Evolutionary conservation across 30 jellyfish, hydroid and myxozoan genomes (phyloP), one percentile per base, ranked within the genome.

Genomic region (Turritopsis rubra): DNA sequence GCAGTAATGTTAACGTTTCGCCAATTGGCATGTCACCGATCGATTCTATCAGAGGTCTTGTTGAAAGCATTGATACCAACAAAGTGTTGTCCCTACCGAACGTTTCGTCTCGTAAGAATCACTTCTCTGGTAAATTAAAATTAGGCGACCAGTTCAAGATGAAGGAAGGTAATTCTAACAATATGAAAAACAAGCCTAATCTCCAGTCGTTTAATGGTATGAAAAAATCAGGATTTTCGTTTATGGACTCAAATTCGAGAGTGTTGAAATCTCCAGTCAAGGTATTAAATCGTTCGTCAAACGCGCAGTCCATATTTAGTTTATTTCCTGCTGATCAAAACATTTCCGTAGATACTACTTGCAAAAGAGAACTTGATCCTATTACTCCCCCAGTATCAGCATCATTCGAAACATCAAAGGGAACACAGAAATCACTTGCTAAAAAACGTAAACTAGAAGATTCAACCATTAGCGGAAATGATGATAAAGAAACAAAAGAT

Each of bases 41-140:
- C 20, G 90, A 83, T 66, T 83, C 90, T 5, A 73, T 83, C 16
- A 29, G 79, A 25, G 90, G 90, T 0, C 88, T 83, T 24, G 90
- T 83, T 27, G 90, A 83, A 54, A 72, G 90, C 29, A 73, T 83
- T 54, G 86, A 83, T 73, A 21, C 81, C 20, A 80, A 54, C 65
- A 80, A 25, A 1, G 87, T 18, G 1, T 30, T 77, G 8, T 53
- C 85, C 28, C 19, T 77, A 21, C 85, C n/a, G 4, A 22, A 16
- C 0, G 16, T 68, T n/a, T 68, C 77, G 30, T 27, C 77, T 68
- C 28, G 77, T 68, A 68, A 68, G 30, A 27, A 68, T n/a, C 77
- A 68, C 77, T 68, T 23, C 77, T 41, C 60, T 41, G 13, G 60
- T 41, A 41, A 41, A 41, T 13, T 41, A 41, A 41, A 41, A 41